Percentiles rank a stretch among this genome's conserved stretches.
phyloP scores from a whole-genome alignment of 2,797 vertebrate genomes.

The Picus viridis region DNA sequence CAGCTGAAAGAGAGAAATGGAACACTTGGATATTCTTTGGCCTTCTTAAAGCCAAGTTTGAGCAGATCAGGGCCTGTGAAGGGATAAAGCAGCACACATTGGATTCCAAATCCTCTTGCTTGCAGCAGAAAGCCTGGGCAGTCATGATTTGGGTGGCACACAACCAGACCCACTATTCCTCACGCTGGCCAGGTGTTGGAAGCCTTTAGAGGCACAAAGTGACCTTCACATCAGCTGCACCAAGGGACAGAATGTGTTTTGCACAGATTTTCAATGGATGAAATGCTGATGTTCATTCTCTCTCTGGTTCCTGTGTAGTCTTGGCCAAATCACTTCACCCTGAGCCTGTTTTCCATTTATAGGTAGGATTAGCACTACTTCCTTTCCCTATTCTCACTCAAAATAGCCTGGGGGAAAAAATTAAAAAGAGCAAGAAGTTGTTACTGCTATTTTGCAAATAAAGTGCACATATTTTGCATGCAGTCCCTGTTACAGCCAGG shows the following conservation, averaged over 20 bases:
- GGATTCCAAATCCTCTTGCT: background rate
- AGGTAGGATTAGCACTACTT: background rate
- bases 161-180: fast-evolving
- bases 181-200: background rate
- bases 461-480: background rate
- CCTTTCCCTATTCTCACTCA: background rate
- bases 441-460: background rate
- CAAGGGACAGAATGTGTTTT: background rate
- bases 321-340: background rate
- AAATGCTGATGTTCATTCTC: background rate
- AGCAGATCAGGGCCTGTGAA: background rate
- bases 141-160: background rate
- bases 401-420: background rate
- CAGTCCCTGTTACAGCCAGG: background rate
- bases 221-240: background rate
- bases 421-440: background rate
- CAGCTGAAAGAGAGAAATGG: background rate
- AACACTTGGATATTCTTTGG: background rate
- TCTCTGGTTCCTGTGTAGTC: background rate
- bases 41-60: background rate
- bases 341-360: background rate
- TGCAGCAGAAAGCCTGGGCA: background rate
- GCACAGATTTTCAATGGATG: background rate
- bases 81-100: background rate
- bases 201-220: background rate